phyloP scores from a whole-genome alignment of 2,888 invertebrate genomes.

The Agriotes lineatus region DNA sequence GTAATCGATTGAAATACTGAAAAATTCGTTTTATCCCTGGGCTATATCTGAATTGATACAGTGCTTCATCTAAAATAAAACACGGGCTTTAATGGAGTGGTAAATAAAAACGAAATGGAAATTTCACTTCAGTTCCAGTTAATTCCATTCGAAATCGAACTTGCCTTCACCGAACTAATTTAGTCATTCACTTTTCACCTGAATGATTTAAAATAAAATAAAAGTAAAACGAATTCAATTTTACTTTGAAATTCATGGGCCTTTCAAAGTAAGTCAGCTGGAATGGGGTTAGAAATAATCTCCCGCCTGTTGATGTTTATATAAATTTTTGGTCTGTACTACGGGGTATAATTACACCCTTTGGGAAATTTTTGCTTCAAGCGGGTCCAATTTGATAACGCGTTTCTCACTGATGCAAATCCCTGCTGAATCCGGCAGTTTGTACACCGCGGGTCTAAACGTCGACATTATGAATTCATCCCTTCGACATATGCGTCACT shows the following conservation, averaged over 20 bases:
- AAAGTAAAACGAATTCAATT: conserved; percentile 5
- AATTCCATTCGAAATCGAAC: conserved; percentile 11
- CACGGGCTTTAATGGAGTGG: conserved; percentile 14
- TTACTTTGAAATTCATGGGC: conserved; percentile 4
- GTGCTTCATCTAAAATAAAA: conserved; percentile 7
- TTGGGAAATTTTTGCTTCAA: conserved; percentile 1
- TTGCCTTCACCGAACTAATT: conserved; percentile 12
- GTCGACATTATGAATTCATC: not conserved
- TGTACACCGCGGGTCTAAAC: not conserved
- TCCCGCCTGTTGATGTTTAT: not conserved
- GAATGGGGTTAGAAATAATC: conserved; percentile 1
- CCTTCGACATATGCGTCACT: too few relatives aligned
- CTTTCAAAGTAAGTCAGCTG: not conserved
- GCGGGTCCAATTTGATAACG: not conserved
- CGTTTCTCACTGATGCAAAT: not conserved
- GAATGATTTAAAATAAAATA: conserved; percentile 15
- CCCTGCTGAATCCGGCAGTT: not conserved
- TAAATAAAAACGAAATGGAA: conserved; percentile 17
- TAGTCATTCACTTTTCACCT: conserved; percentile 17
- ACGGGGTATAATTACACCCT: not conserved
- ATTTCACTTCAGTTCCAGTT: conserved; percentile 19
- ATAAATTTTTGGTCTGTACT: not conserved
- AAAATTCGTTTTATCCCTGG: conserved; percentile 18
- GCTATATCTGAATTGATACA: conserved; percentile 7
- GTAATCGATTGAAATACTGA: conserved; percentile 19